Evolutionary conservation across 2,113 vertebrate species (phyloP), one percentile per base, ranked within the genome.

Genomic region (Plestiodon gilberti): DNA sequence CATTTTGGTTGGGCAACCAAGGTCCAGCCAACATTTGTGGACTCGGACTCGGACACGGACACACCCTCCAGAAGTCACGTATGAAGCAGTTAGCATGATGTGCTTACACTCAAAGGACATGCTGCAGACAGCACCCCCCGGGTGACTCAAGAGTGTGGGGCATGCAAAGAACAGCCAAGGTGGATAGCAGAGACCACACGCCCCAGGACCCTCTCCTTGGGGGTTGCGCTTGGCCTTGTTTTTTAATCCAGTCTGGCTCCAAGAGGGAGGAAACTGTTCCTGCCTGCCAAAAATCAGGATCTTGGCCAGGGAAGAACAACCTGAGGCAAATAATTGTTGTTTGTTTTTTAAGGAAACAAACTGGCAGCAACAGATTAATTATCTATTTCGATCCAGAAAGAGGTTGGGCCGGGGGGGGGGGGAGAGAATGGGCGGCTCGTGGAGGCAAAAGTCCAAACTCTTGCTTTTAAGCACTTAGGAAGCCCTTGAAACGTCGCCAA

Each of bases 151-250:
- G 23, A 28, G 59, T 18, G 82, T 59, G 35, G 0, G n/a, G 67
- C 2, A 4, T 57, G 1, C 33, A 1, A 77, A 88, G 20, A 43
- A 7, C 48, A 64, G 78, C 78, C 75, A 57, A 87, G 40, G 52
- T 70, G 70, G 79, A 52, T 52, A 71, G 83, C 4, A 67, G 33
- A 22, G 48, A 2, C 10, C 7, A 74, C 22, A 48, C 8, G 8
- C 76, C 0, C n/a, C 1, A 0, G 6, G 13, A 18, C 84, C 48
- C 0, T 0, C 2, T 2, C 22, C 79, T 65, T 57, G 9, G 15
- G 69, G 55, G 55, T 57, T 70, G 3, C 23, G 28, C 25, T 28
- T 2, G 6, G 55, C 13, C 17, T 57, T 59, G 33, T 62, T 52
- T 25, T 64, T 69, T 82, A 87, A 35, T 65, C 23, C 0, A 0